Conservation (phyloP, 2,888 invertebrate genomes). For the Drosophila anomelani region DNA sequence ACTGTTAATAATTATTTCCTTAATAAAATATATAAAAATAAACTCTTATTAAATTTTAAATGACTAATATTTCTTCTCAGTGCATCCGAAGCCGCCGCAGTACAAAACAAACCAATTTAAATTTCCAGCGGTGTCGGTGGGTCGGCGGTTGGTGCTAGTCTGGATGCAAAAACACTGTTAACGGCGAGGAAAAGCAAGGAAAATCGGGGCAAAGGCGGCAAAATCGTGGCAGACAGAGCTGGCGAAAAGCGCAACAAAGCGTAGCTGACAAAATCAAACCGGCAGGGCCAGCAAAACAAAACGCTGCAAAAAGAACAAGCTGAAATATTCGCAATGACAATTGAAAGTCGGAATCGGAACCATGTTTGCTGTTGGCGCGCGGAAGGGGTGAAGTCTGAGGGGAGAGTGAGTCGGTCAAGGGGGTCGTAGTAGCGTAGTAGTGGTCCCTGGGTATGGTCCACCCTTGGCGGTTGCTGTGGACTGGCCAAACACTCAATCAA, state of each 20-base stretch:
- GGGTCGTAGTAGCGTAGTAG: neutral
- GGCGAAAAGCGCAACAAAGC: constrained; percentile 77
- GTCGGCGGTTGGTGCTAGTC: constrained; percentile 31
- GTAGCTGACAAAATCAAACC: constrained; percentile 76
- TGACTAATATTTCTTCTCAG: constrained; percentile 3
- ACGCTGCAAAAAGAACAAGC: constrained; percentile 23
- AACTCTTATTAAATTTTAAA: no score
- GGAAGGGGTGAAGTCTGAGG: constrained; percentile 3
- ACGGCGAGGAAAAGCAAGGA: constrained; percentile 31
- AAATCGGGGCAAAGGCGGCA: constrained; percentile 3
- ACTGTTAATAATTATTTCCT: neutral
- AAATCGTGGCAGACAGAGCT: constrained; percentile 43
- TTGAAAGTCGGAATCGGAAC: constrained; percentile 47
- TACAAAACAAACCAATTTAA: constrained; percentile 82
- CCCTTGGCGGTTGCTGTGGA: constrained; percentile 29
- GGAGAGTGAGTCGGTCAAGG: constrained; percentile 4
- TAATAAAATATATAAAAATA: no score
- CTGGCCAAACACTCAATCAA: constrained; percentile 80
- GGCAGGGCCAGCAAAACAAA: constrained; percentile 45
- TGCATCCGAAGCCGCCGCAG: constrained; percentile 62
- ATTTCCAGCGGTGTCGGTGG: constrained; percentile 64
- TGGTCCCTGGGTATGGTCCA: constrained; percentile 11
- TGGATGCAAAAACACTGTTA: constrained; percentile 54
- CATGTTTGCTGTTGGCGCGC: constrained; percentile 14
- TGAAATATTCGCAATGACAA: constrained; percentile 63